These are phyloP conservation scores for Netelia inedita DNA, from an alignment of 2,888 invertebrate species.

Conservation along the genomic window DNA sequence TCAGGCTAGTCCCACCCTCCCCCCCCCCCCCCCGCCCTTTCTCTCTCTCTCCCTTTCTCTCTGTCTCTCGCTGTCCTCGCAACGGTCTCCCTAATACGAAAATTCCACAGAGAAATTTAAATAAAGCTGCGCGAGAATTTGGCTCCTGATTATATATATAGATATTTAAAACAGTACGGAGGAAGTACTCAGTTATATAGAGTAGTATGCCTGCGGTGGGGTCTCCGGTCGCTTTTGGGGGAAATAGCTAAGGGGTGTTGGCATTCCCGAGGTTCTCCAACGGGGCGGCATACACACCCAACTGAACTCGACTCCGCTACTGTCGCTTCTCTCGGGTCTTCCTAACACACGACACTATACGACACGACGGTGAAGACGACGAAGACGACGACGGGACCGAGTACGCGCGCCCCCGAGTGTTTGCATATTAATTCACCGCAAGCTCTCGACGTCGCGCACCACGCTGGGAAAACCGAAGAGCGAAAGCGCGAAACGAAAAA, in stretches of 20 bases:
- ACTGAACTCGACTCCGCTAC: constrained; percentile 62
- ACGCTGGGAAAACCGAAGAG: constrained; percentile 40
- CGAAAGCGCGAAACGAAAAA: constrained; percentile 40
- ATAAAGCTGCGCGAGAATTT: constrained; percentile 79
- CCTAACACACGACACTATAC: constrained; percentile 30
- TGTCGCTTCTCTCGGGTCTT: constrained; percentile 49
- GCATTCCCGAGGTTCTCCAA: constrained; percentile 70
- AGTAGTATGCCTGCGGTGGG: constrained; percentile 51
- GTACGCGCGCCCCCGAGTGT: constrained; percentile 71
- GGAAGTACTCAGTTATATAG: neutral
- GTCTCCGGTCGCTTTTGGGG: constrained; percentile 64
- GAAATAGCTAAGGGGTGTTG: constrained; percentile 72
- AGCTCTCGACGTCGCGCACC: constrained; percentile 44
- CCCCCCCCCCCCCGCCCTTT: neutral
- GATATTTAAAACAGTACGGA: neutral
- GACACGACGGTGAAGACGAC: constrained; percentile 38
- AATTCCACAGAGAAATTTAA: constrained; percentile 80
- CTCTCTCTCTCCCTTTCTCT: constrained; percentile 31
- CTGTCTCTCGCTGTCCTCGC: constrained; percentile 40
- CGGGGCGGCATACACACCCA: constrained; percentile 51
- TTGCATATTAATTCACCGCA: constrained; percentile 78
- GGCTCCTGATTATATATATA: constrained; percentile 42
- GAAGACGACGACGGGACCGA: constrained; percentile 51
- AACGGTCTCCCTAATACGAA: constrained; percentile 76
- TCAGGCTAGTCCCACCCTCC: constrained; percentile 30